Conservation (phyloP, 2,888 invertebrate species). For the Eremobia ochroleuca region DNA sequence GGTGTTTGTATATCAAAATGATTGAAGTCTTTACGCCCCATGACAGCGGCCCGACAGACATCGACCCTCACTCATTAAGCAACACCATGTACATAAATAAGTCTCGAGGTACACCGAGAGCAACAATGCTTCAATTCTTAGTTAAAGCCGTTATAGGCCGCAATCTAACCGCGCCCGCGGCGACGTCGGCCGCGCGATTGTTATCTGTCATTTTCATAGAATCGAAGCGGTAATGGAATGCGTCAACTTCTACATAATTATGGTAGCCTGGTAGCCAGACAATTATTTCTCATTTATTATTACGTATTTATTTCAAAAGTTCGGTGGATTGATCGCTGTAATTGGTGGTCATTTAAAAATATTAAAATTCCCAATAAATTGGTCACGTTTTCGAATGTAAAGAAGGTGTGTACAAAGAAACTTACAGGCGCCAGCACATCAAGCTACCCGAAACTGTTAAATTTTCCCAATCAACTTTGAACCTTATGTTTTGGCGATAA, state of each 20-base stretch:
- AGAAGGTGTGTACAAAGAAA: slow-evolving; percentile 23
- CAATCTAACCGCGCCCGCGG: slow-evolving; percentile 65
- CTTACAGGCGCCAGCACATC: too few relatives aligned
- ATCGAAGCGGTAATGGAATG: slow-evolving; percentile 62
- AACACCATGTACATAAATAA: slow-evolving; percentile 62
- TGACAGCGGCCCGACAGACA: slow-evolving; percentile 65
- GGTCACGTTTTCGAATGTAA: slow-evolving; percentile 46
- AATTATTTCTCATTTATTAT: slow-evolving; percentile 61
- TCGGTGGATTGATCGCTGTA: slow-evolving; percentile 11
- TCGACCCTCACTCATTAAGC: slow-evolving; percentile 70
- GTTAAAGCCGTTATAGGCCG: slow-evolving; percentile 40
- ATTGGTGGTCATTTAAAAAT: slow-evolving; percentile 39
- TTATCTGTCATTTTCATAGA: slow-evolving; percentile 70
- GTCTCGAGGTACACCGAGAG: slow-evolving; percentile 50
- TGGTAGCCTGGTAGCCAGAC: slow-evolving; percentile 45
- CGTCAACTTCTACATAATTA: slow-evolving; percentile 63
- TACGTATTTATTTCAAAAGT: slow-evolving; percentile 38
- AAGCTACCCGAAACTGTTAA: too few relatives aligned
- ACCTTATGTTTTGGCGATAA: too few relatives aligned
- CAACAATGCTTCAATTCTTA: slow-evolving; percentile 66
- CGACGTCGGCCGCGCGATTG: slow-evolving; percentile 53
- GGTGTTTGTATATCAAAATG: slow-evolving; percentile 74
- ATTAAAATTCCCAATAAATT: slow-evolving; percentile 46
- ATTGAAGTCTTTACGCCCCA: slow-evolving; percentile 75
- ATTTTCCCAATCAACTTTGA: too few relatives aligned